These are phyloP conservation scores for Choristoneura rosaceana DNA, from an alignment of 2,888 invertebrate species.

Conservation along the genomic window DNA sequence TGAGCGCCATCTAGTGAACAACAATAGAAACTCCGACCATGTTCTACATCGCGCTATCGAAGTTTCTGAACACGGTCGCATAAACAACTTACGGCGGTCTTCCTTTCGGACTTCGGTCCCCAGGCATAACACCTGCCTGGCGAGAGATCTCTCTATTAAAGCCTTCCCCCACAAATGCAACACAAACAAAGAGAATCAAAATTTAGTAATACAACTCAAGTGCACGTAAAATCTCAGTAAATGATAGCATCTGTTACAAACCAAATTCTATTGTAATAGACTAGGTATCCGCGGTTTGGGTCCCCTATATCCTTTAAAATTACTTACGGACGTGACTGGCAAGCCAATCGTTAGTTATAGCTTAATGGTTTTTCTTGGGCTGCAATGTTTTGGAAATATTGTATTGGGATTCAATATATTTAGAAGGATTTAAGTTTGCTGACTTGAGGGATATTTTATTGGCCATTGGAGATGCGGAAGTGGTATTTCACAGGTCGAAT, in stretches of 20 bases:
- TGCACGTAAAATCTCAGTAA: conserved; percentile 38
- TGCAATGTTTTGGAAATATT: conserved; percentile 42
- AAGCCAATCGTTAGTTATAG: conserved; percentile 52
- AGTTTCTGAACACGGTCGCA: too few species aligned
- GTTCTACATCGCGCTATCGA: too few species aligned
- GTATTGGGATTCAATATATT: conserved; percentile 38
- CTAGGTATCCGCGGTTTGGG: conserved; percentile 48
- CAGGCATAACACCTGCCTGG: too few species aligned
- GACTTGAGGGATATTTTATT: conserved; percentile 12
- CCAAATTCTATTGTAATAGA: conserved; percentile 59
- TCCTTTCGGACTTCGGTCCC: too few species aligned
- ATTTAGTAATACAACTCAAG: conserved; percentile 24
- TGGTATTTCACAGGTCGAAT: not conserved
- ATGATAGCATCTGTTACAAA: conserved; percentile 59
- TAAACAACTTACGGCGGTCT: too few species aligned
- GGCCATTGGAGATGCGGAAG: not conserved
- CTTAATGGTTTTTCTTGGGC: conserved; percentile 40
- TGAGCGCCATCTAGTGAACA: too few species aligned
- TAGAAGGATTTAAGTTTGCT: conserved; percentile 29
- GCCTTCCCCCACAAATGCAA: too few species aligned
- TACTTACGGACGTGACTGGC: conserved; percentile 72
- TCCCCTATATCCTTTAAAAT: conserved; percentile 67
- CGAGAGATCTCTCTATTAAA: too few species aligned
- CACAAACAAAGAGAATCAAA: not conserved
- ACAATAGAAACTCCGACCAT: too few species aligned